Evolutionary conservation across 2,888 invertebrate genomes (phyloP).

Genomic region (Neoascia interrupta): DNA sequence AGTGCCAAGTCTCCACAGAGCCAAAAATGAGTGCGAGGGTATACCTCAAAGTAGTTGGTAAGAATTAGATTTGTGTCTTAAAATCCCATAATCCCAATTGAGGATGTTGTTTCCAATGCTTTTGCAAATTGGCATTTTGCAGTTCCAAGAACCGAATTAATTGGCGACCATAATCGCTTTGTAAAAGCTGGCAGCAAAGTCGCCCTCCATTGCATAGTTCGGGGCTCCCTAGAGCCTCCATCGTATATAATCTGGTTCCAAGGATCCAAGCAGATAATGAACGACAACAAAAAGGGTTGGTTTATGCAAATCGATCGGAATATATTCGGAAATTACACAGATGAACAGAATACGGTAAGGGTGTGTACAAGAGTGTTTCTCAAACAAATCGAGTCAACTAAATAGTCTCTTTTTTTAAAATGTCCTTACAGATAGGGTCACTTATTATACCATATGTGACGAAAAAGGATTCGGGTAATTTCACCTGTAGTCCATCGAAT

Average conservation of each 20-base stretch:
- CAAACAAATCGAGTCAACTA: too few relatives aligned
- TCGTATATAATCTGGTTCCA: slow-evolving; percentile 97
- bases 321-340: slow-evolving; percentile 76
- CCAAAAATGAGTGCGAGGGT: slow-evolving; percentile 96
- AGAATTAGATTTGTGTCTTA: slow-evolving; percentile 79
- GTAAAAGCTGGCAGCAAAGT: slow-evolving; percentile 95
- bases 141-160: slow-evolving; percentile 95
- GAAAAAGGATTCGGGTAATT: slow-evolving; percentile 84
- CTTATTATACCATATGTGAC: slow-evolving; percentile 79
- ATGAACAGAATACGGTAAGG: slow-evolving; percentile 79
- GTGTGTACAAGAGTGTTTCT: too few relatives aligned
- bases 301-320: slow-evolving; percentile 78
- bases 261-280: slow-evolving; percentile 77
- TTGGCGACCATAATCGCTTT: slow-evolving; percentile 93
- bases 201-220: slow-evolving; percentile 92
- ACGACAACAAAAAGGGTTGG: slow-evolving; percentile 78
- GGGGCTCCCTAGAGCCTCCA: slow-evolving; percentile 93
- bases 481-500: slow-evolving; percentile 97
- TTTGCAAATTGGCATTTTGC: slow-evolving; percentile 75
- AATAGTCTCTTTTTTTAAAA: slow-evolving; percentile 57
- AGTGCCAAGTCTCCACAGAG: slow-evolving; percentile 96
- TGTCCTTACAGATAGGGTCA: slow-evolving; percentile 78
- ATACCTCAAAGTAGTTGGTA: slow-evolving; percentile 92
- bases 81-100: not conserved
- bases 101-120: not conserved